These are phyloP conservation scores for Melanotaenia pygmaea DNA, from an alignment of 2,797 vertebrate genomes.

Conservation along the genomic window DNA sequence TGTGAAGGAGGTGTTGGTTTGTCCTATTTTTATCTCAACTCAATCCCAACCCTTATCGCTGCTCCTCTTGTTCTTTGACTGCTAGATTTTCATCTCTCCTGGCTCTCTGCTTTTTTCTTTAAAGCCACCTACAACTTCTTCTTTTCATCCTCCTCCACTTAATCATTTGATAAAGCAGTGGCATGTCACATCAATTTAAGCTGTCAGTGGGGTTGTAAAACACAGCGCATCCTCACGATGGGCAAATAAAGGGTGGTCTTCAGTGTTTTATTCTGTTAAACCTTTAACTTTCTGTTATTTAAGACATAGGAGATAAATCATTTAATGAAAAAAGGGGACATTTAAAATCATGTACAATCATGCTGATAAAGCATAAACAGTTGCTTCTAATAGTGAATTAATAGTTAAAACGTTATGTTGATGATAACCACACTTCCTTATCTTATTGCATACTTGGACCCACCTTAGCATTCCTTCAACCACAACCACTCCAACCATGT, in stretches of 20 bases:
- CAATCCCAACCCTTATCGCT: neutral
- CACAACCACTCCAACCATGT: constrained; percentile 56
- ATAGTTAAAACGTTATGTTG: neutral
- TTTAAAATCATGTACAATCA: constrained; percentile 8
- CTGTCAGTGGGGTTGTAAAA: constrained; percentile 12
- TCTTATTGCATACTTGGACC: constrained; percentile 7
- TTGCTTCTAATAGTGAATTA: neutral
- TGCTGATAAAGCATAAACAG: neutral
- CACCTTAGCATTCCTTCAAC: constrained; percentile 44
- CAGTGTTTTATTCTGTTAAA: neutral
- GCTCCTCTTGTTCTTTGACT: constrained; percentile 17
- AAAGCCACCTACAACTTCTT: constrained; percentile 21
- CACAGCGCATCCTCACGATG: constrained; percentile 6
- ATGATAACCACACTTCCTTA: neutral
- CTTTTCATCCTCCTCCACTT: constrained; percentile 21
- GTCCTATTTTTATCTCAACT: neutral
- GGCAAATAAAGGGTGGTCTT: neutral
- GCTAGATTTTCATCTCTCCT: constrained; percentile 7
- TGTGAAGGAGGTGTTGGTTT: neutral
- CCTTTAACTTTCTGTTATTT: constrained; percentile 20
- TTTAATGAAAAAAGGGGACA: neutral
- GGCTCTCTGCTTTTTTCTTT: constrained; percentile 3
- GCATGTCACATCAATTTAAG: constrained; percentile 50
- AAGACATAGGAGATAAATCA: neutral
- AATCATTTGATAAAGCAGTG: constrained; percentile 33